Evolutionary conservation across 2,888 invertebrate genomes (phyloP).

Genomic region (Drosophila nr. perissopoda): DNA sequence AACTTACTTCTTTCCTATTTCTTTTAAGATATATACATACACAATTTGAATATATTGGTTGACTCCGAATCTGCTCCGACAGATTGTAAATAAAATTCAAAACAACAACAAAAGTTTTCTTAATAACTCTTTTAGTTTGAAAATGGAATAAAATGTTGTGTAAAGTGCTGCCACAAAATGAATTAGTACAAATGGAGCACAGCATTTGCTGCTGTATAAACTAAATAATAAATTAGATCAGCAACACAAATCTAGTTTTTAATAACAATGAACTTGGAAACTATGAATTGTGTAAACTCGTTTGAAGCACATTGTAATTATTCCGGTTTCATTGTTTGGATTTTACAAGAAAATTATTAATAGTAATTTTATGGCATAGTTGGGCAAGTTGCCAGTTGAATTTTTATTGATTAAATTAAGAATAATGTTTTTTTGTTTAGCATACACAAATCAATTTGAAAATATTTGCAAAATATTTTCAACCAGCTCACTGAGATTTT

Average conservation of each 20-base stretch:
- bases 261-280: constrained; percentile 7
- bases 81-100: neutral
- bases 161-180: neutral
- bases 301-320: neutral
- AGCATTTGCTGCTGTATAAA: neutral
- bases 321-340: constrained; percentile 7
- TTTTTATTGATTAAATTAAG: constrained; percentile 3
- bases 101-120: neutral
- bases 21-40: neutral
- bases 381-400: constrained; percentile 27
- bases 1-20: neutral
- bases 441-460: constrained; percentile 13
- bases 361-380: neutral
- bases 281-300: neutral
- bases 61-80: neutral
- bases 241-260: neutral
- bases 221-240: neutral
- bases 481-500: constrained; percentile 17
- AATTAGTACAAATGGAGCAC: neutral
- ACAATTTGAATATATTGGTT: neutral
- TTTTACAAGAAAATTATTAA: neutral
- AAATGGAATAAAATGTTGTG: neutral
- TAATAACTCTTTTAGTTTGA: neutral
- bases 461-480: constrained; percentile 9
- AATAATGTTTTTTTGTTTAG: constrained; percentile 3